phyloP scores from a whole-genome alignment of 1,140 invertebrate genomes.

The Zaprionus tsacasi region DNA sequence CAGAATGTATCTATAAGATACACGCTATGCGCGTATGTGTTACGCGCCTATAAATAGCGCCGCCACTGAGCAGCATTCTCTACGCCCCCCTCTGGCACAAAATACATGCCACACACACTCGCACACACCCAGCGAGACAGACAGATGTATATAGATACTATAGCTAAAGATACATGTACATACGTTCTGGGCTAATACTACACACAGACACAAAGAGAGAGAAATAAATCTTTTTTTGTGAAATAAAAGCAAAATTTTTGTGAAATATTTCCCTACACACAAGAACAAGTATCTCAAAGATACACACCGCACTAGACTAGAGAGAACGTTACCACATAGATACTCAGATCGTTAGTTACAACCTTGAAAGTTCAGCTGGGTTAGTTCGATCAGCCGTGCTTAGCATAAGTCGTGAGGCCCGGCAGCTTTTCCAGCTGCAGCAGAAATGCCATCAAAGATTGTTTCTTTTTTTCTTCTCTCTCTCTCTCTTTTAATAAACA shows the following conservation, averaged over 20 bases:
- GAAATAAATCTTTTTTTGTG: constrained; percentile 53
- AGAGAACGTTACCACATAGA: not conserved
- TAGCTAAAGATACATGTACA: not conserved
- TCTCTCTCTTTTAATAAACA: constrained; percentile 31
- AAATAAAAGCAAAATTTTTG: constrained; percentile 44
- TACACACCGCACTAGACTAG: not conserved
- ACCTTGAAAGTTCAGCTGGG: constrained; percentile 58
- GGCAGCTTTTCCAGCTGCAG: constrained; percentile 35
- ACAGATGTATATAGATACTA: constrained; percentile 11
- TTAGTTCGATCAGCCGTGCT: constrained; percentile 5
- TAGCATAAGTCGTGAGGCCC: constrained; percentile 42
- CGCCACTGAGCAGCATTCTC: constrained; percentile 49
- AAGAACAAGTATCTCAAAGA: constrained; percentile 21
- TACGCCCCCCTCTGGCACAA: constrained; percentile 35
- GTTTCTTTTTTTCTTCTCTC: too few relatives aligned
- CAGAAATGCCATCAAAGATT: constrained; percentile 29
- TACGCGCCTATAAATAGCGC: constrained; percentile 77
- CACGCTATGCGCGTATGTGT: constrained; percentile 61
- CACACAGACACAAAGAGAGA: constrained; percentile 39
- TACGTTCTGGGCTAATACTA: constrained; percentile 47
- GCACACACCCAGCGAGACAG: constrained; percentile 33
- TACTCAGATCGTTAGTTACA: constrained; percentile 12
- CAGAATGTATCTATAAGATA: constrained; percentile 76
- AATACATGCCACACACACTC: constrained; percentile 34
- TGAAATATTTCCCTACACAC: constrained; percentile 3